A percentile compares a stretch with the other conserved stretches of the same genome.
Evolutionary conservation across 2,797 vertebrate species (phyloP).

Genomic region (Hipposideros larvatus): DNA sequence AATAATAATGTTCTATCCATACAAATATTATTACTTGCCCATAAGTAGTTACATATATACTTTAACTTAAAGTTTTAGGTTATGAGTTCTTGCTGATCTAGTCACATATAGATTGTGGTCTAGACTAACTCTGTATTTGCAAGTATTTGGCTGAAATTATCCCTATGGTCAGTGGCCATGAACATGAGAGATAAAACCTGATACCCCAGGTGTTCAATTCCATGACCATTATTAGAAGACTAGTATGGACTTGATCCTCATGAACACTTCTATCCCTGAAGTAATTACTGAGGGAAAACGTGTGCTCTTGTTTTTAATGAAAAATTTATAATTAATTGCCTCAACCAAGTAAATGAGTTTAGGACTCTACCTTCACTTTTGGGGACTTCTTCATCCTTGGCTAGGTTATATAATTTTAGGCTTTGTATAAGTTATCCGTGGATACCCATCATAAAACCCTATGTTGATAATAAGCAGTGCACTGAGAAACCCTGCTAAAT

Average conservation of each 20-base stretch:
- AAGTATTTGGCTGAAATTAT: background rate
- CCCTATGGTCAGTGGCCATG: background rate
- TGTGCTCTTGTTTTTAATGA: background rate
- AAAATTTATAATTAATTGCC: slow-evolving; percentile 33
- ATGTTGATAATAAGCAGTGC: background rate
- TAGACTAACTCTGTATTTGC: background rate
- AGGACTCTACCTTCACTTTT: background rate
- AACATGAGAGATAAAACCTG: background rate
- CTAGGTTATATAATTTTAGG: background rate
- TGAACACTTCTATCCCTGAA: background rate
- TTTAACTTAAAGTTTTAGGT: background rate
- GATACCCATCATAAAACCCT: background rate
- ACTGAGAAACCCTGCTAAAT: background rate
- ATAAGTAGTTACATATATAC: background rate
- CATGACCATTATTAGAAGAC: background rate
- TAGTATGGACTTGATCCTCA: background rate
- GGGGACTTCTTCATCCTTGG: background rate
- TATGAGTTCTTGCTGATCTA: background rate
- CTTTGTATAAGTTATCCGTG: background rate
- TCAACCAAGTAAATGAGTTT: background rate
- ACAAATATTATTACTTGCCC: background rate
- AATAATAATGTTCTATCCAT: background rate
- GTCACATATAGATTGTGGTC: background rate
- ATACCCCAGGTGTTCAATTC: background rate
- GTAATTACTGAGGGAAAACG: background rate